A percentile compares a stretch with the other conserved stretches of the same genome.
Evolutionary conservation across 2,113 vertebrate species (phyloP).

Genomic region (Piliocolobus tephrosceles): DNA sequence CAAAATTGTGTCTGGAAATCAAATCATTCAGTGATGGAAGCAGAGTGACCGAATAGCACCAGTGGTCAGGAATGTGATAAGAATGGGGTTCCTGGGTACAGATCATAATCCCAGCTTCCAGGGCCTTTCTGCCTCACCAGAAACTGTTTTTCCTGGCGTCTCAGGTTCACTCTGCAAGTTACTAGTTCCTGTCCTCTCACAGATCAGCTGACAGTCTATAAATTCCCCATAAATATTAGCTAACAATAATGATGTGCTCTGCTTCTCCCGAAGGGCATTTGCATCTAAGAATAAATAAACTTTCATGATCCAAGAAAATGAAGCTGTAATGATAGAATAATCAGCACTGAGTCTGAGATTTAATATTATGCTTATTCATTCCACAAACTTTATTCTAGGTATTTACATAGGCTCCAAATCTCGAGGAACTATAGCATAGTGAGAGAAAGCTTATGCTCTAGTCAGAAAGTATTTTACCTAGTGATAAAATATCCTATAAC

Average conservation of each 20-base stretch:
- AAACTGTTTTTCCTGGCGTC: background rate
- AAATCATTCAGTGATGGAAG: conserved; percentile 66
- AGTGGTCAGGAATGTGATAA: conserved; percentile 38
- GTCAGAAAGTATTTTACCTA: background rate
- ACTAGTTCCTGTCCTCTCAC: background rate
- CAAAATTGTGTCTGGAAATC: conserved; percentile 65
- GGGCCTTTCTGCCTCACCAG: background rate
- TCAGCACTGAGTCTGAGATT: background rate
- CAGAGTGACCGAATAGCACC: conserved; percentile 51
- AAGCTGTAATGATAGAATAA: background rate
- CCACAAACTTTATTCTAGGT: background rate
- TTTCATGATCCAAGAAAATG: background rate
- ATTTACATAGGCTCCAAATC: background rate
- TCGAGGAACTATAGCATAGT: background rate
- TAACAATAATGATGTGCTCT: background rate
- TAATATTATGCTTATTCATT: background rate
- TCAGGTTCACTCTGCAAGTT: background rate
- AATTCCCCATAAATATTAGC: conserved; percentile 47
- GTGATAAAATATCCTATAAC: background rate
- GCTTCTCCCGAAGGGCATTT: background rate
- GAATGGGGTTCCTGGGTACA: background rate
- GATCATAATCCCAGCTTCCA: background rate
- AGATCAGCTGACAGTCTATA: background rate
- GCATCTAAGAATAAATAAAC: conserved; percentile 32
- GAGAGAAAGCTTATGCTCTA: background rate